A percentile compares a stretch with the other conserved stretches of the same genome.
Evolutionary conservation across 2,113 vertebrate species (phyloP).

Genomic region (Scomber japonicus): DNA sequence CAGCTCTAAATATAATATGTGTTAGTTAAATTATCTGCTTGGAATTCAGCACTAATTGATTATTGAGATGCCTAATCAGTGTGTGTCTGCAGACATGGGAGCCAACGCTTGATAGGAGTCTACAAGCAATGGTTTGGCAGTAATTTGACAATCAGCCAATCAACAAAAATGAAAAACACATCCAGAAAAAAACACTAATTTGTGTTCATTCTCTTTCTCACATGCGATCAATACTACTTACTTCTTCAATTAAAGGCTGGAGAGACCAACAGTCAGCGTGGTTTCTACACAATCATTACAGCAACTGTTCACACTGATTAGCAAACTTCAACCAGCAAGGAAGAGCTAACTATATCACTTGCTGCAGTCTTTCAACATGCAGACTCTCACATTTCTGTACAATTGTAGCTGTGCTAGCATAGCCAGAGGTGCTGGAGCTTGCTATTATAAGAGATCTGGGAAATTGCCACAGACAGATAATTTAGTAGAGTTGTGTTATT

Average conservation of each 20-base stretch:
- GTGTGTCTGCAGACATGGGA: constrained; percentile 18
- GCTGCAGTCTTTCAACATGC: not conserved
- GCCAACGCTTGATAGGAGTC: constrained; percentile 23
- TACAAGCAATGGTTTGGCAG: constrained; percentile 18
- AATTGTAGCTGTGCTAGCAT: not conserved
- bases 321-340: not conserved
- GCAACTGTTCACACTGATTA: constrained; percentile 29
- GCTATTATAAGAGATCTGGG: too few relatives aligned
- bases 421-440: not conserved
- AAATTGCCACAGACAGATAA: too few relatives aligned
- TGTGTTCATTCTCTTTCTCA: not conserved
- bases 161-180: constrained; percentile 7
- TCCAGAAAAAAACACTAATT: not conserved
- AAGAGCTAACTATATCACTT: not conserved
- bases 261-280: not conserved
- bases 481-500: not conserved
- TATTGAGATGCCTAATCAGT: constrained; percentile 45
- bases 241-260: not conserved
- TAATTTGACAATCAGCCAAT: constrained; percentile 28
- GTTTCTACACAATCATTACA: not conserved
- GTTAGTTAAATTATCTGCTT: constrained; percentile 56
- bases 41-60: constrained; percentile 55
- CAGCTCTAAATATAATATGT: constrained; percentile 46
- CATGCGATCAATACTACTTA: not conserved
- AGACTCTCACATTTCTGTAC: not conserved